Evolutionary conservation across 2,113 vertebrate genomes (phyloP).

Genomic region (Oreochromis spilurus): DNA sequence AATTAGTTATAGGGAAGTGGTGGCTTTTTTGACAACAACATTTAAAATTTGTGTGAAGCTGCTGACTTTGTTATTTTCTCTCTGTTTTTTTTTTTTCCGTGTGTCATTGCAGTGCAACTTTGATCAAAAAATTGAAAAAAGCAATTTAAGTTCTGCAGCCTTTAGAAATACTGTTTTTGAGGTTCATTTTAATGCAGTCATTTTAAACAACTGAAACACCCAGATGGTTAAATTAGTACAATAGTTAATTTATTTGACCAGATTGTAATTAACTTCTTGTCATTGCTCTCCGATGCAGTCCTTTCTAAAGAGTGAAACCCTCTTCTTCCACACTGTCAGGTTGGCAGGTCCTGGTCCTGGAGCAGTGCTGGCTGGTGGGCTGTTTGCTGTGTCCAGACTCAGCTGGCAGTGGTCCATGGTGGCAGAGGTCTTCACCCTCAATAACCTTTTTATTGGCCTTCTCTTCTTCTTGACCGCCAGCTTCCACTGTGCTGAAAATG

Average conservation of each 20-base stretch:
- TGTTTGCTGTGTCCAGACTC: constrained; percentile 90
- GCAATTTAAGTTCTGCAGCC: neutral
- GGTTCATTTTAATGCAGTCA: neutral
- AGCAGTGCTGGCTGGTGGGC: constrained; percentile 88
- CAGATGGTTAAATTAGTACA: neutral
- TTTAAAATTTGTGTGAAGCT: constrained; percentile 11
- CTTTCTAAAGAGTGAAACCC: neutral
- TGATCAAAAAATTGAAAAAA: neutral
- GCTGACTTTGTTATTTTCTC: constrained; percentile 14
- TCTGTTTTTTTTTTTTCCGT: neutral
- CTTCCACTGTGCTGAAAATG: constrained; percentile 80
- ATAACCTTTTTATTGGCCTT: constrained; percentile 93
- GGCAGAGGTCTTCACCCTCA: constrained; percentile 96
- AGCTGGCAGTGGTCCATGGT: constrained; percentile 96
- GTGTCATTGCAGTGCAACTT: neutral
- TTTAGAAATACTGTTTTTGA: neutral
- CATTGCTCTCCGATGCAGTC: neutral
- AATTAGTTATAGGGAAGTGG: constrained; percentile 31
- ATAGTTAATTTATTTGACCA: neutral
- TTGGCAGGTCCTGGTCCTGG: constrained; percentile 84
- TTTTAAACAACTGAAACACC: neutral
- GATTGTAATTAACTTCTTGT: neutral
- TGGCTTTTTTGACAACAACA: constrained; percentile 1
- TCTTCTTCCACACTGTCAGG: constrained; percentile 64
- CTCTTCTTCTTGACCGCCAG: constrained; percentile 81